Conservation (phyloP, 2,797 vertebrate genomes). For the Myripristis jacobus region DNA sequence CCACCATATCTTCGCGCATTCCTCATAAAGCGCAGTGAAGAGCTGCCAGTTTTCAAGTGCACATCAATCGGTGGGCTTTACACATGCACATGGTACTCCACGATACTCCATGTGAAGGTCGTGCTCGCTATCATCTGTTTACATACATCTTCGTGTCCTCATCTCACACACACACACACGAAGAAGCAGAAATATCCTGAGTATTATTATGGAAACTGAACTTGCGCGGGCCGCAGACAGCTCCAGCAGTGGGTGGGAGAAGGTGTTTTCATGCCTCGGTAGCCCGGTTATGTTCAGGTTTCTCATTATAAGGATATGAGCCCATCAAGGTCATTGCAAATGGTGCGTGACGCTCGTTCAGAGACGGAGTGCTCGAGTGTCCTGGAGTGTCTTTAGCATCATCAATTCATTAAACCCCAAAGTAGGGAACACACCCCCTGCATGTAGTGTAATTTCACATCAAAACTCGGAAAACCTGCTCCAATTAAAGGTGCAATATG, state of each 20-base stretch:
- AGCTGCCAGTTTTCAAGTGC: slow-evolving; percentile 47
- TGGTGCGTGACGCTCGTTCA: not conserved
- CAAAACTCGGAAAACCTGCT: too few relatives aligned
- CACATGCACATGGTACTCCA: not conserved
- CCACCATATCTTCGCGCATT: slow-evolving; percentile 68
- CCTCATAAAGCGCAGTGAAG: slow-evolving; percentile 28
- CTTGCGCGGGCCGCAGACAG: not conserved
- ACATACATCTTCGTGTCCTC: not conserved
- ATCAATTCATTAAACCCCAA: too few relatives aligned
- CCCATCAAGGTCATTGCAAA: not conserved
- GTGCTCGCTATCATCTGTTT: not conserved
- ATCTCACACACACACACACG: not conserved
- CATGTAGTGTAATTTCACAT: too few relatives aligned
- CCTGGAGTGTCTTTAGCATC: not conserved
- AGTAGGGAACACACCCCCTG: too few relatives aligned
- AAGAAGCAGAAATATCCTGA: not conserved
- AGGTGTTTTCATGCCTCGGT: too few relatives aligned
- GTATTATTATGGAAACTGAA: not conserved
- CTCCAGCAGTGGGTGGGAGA: not conserved
- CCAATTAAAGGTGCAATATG: too few relatives aligned
- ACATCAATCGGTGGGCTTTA: slow-evolving; percentile 11
- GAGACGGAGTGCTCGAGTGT: not conserved
- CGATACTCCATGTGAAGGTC: not conserved
- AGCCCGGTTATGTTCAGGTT: not conserved
- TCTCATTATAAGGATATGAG: not conserved